These are phyloP conservation scores for Drosophila trichaetosa DNA, from an alignment of 2,888 invertebrate species.

Conservation along the genomic window DNA sequence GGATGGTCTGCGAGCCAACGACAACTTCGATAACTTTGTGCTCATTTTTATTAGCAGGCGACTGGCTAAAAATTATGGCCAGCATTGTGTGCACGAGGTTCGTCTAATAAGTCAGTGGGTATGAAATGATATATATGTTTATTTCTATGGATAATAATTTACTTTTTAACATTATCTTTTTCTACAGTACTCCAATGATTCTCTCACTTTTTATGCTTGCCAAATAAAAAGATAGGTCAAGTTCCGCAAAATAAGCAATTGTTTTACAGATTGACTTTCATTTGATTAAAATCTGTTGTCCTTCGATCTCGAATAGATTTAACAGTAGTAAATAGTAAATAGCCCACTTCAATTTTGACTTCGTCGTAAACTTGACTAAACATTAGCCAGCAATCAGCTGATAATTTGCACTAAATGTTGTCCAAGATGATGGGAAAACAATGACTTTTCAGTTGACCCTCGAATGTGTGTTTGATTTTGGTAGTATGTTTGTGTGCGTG, in stretches of 20 bases:
- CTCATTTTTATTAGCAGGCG: constrained; percentile 64
- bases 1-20: constrained; percentile 13
- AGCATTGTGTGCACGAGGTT: constrained; percentile 8
- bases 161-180: not conserved
- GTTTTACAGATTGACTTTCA: not conserved
- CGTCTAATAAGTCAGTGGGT: not conserved
- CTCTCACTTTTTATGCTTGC: not conserved
- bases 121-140: not conserved
- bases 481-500: constrained; percentile 18
- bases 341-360: no score
- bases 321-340: not conserved
- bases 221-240: not conserved
- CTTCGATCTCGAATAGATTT: not conserved
- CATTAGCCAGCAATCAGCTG: not conserved
- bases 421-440: rapidly evolving
- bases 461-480: constrained; percentile 13
- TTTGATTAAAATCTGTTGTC: not conserved
- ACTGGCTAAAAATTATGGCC: constrained; percentile 54
- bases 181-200: not conserved
- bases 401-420: not conserved
- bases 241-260: not conserved
- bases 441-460: not conserved
- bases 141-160: not conserved
- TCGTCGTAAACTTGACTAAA: not conserved
- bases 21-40: constrained; percentile 57